Evolutionary conservation across 37 sponge, comb jelly and placozoan species (phyloP), one percentile per base, ranked within the genome.

Genomic region (Halichondria panicea): DNA sequence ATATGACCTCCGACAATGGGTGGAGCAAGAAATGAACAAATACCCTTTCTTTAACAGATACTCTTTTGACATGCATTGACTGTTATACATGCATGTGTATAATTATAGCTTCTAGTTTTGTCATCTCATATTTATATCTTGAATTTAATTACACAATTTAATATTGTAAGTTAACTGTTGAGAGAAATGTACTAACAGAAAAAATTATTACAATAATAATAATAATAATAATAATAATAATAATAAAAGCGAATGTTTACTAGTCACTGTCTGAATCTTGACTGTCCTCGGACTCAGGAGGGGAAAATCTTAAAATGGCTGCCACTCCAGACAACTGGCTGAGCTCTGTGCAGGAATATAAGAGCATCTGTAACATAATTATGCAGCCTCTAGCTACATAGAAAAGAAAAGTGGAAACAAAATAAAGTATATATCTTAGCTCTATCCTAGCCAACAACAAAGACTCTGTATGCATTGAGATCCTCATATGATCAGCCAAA

Each of bases 301-400:
- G 80, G 31, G 99, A 96, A 78, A 95, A 98, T 55, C 99, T 83
- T 57, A 98, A 84, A 15, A 98, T 87, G 42, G 96, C 96, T 21
- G 96, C 99, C 62, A 98, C 93, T 30, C 99, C 99, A 41, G 93
- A 84, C 44, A 95, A 62, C 63, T 84, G 84, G 5, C 93, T 84
- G 39, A 98, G 72, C 77, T 95, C 94, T 93, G 56, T 45, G n/a
- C n/a, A 76, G 1, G 22, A 37, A 80, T n/a, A 61, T 34, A 79
- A 34, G 50, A 4, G 24, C 21, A n/a, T 18, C 4, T 43, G 24
- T 8, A 27, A 60, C n/a, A n/a, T n/a, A 48, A n/a, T n/a, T n/a
- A n/a, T n/a, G n/a, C n/a, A n/a, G n/a, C n/a, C n/a, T n/a, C n/a
- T n/a, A n/a, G n/a, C n/a, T n/a, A n/a, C n/a, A n/a, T n/a, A n/a